phyloP scores from a whole-genome alignment of 2,113 vertebrate genomes.

The Chlorodrepanis virens region DNA sequence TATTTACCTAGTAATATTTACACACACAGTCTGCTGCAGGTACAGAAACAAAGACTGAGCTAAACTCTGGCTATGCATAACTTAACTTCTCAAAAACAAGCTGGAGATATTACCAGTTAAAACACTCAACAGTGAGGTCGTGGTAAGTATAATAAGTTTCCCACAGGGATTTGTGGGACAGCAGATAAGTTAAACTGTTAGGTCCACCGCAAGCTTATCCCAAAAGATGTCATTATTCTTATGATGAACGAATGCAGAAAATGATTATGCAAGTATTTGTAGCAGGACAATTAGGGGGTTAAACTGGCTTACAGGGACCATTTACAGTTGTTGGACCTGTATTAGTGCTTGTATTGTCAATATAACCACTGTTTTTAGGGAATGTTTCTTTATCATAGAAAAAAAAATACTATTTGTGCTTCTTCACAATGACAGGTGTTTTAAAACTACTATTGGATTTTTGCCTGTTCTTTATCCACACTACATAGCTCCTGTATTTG shows the following conservation, averaged over 20 bases:
- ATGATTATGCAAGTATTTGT: neutral
- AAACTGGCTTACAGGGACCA: neutral
- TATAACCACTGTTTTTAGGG: neutral
- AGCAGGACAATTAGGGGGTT: neutral
- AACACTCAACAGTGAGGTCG: neutral
- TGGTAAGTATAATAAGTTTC: neutral
- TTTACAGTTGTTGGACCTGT: neutral
- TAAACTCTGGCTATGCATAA: neutral
- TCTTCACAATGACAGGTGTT: neutral
- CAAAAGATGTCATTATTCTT: neutral
- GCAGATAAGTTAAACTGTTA: neutral
- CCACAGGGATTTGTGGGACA: neutral
- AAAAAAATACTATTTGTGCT: neutral
- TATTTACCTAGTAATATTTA: neutral
- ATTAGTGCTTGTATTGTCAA: neutral
- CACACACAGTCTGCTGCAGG: neutral
- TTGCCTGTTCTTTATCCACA: neutral
- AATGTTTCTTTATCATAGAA: neutral
- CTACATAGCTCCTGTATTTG: neutral
- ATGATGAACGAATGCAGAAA: neutral
- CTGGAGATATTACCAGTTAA: neutral
- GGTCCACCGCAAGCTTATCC: neutral
- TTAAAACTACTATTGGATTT: neutral
- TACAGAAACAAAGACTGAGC: neutral
- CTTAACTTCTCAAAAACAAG: neutral